These are phyloP conservation scores for Leptopilina syphax DNA, from an alignment of 2,888 invertebrate species.

Conservation along the genomic window DNA sequence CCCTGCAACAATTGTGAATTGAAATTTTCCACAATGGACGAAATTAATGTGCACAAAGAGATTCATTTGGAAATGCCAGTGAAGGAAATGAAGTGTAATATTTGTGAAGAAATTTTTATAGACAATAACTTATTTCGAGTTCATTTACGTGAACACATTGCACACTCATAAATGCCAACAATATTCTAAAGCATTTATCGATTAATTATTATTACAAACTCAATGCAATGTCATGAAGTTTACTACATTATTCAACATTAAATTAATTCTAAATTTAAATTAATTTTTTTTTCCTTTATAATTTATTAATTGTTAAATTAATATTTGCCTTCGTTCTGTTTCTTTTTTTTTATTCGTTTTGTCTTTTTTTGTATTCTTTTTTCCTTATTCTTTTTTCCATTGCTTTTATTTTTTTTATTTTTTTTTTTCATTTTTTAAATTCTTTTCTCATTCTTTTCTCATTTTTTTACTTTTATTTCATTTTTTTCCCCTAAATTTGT, in stretches of 20 bases:
- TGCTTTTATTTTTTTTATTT: no score
- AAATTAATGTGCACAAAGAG: conserved; percentile 68
- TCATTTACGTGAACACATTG: conserved; percentile 65
- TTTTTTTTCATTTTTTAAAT: no score
- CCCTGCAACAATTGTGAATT: conserved; percentile 68
- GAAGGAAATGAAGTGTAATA: conserved; percentile 48
- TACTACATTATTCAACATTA: background rate
- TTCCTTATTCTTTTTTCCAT: no score
- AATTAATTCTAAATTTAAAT: no score
- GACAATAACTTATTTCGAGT: conserved; percentile 46
- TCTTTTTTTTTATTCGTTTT: no score
- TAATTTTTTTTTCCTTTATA: no score
- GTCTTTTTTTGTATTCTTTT: no score
- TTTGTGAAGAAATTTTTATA: conserved; percentile 10
- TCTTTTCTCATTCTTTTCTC: no score
- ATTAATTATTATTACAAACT: conserved; percentile 48
- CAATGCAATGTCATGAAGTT: background rate
- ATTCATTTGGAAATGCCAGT: conserved; percentile 61
- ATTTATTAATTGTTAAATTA: no score
- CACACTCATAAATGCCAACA: conserved; percentile 63
- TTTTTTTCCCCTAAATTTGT: no score
- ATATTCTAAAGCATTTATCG: conserved; percentile 68
- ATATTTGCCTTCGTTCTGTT: no score
- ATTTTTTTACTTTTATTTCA: no score
- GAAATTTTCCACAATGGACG: conserved; percentile 66